Percentiles rank a stretch among this genome's conserved stretches.
Evolutionary conservation across 2,888 invertebrate species (phyloP).

Genomic region (Sisyra nigra): DNA sequence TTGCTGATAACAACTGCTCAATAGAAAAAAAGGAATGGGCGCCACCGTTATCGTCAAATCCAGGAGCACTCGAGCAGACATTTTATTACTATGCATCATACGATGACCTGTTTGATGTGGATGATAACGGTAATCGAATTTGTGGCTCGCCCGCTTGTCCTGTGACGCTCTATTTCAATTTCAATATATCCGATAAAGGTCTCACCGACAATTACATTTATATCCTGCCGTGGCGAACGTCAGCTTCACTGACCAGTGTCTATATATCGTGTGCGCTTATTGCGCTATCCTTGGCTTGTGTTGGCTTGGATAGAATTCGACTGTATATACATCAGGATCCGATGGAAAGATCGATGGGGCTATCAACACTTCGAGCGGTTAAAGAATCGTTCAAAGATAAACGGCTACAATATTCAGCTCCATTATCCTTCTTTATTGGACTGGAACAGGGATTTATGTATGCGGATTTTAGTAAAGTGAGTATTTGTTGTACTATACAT

Average conservation of each 20-base stretch:
- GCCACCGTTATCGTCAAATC: conserved; percentile 1
- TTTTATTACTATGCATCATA: conserved; percentile 19
- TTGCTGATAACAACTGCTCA: conserved; percentile 7
- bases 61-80: conserved; percentile 3
- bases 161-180: conserved; percentile 12
- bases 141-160: conserved; percentile 43
- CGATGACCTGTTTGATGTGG: conserved; percentile 34
- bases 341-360: conserved; percentile 26
- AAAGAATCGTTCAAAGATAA: conserved; percentile 39
- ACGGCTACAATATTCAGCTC: conserved; percentile 50
- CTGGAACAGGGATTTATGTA: conserved; percentile 74
- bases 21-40: background rate
- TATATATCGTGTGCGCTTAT: conserved; percentile 29
- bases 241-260: conserved; percentile 24
- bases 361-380: conserved; percentile 30
- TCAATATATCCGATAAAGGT: conserved; percentile 12
- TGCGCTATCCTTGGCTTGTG: conserved; percentile 27
- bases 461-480: conserved; percentile 65
- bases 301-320: conserved; percentile 34
- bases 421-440: conserved; percentile 66
- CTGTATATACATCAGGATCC: conserved; percentile 38
- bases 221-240: conserved; percentile 23
- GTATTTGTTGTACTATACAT: conserved; percentile 10
- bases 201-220: conserved; percentile 12
- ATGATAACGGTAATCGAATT: conserved; percentile 35